A percentile compares a stretch with the other conserved stretches of the same genome.
Conservation (phyloP, 2,797 vertebrate species). For the Benthosema pterotum region DNA sequence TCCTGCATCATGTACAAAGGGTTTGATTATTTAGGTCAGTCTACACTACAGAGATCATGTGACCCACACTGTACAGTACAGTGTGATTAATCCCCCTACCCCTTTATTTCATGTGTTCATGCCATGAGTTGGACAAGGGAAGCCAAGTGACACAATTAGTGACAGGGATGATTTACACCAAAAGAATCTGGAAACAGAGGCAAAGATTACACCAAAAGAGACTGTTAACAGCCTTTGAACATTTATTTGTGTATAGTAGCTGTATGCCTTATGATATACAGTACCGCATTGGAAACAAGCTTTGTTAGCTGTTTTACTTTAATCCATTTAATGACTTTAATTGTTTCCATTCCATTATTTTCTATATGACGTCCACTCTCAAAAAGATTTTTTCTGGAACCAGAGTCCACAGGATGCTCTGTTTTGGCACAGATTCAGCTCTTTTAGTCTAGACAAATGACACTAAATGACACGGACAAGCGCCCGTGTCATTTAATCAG, state of each 20-base stretch:
- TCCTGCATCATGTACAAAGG: conserved; percentile 96
- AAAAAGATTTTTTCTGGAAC: not conserved
- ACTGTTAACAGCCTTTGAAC: too few species aligned
- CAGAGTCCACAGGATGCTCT: not conserved
- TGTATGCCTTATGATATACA: too few species aligned
- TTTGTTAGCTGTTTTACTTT: too few species aligned
- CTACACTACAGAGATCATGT: conserved; percentile 14
- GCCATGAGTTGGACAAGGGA: conserved; percentile 46
- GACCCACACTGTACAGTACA: not conserved
- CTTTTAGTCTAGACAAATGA: not conserved
- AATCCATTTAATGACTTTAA: too few species aligned
- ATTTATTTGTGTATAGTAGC: too few species aligned
- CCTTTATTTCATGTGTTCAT: conserved; percentile 19
- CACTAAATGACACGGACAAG: too few species aligned
- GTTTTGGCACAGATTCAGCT: not conserved
- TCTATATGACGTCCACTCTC: not conserved
- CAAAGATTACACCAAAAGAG: too few species aligned
- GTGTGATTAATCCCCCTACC: too few species aligned
- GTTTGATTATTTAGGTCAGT: conserved; percentile 92
- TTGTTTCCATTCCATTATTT: too few species aligned
- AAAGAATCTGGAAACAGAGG: too few species aligned
- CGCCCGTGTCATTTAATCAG: too few species aligned
- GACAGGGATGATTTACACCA: conserved; percentile 58
- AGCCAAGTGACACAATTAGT: conserved; percentile 61
- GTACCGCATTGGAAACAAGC: too few species aligned